A percentile compares a stretch with the other conserved stretches of the same genome.
phyloP scores from a whole-genome alignment of 2,113 vertebrate genomes.

The Coregonus clupeaformis region DNA sequence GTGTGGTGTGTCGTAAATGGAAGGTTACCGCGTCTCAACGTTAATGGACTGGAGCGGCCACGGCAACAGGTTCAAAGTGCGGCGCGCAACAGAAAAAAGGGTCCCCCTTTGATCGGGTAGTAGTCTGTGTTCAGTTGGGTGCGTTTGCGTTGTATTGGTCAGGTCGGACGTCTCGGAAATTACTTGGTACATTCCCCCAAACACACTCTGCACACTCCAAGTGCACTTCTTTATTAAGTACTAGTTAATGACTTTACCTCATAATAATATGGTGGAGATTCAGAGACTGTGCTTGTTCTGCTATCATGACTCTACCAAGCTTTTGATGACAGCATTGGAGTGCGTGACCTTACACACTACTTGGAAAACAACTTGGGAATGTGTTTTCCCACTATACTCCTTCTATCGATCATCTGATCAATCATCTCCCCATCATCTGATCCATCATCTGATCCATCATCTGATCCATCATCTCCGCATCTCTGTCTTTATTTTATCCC shows the following conservation, averaged over 20 bases:
- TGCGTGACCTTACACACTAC: background rate
- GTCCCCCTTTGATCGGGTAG: slow-evolving; percentile 49
- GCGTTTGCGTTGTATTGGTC: slow-evolving; percentile 55
- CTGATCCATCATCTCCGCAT: background rate
- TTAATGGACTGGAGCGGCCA: slow-evolving; percentile 69
- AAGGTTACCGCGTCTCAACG: slow-evolving; percentile 46
- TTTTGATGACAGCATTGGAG: background rate
- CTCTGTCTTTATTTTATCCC: no score
- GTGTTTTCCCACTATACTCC: background rate
- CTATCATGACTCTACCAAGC: background rate
- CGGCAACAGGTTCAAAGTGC: slow-evolving; percentile 62
- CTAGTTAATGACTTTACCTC: background rate
- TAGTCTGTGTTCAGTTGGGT: slow-evolving; percentile 9
- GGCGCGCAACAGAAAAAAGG: background rate
- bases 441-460: background rate
- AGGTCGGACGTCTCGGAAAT: slow-evolving; percentile 53
- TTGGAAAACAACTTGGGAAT: background rate
- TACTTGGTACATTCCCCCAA: slow-evolving; percentile 40
- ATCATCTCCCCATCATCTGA: background rate
- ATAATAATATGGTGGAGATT: background rate
- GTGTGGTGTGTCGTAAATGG: slow-evolving; percentile 69
- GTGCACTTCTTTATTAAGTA: background rate
- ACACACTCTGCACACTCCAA: background rate
- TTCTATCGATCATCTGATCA: background rate
- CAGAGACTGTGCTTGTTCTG: background rate